Evolutionary conservation across 1,140 invertebrate species (phyloP), one percentile per base, ranked within the genome.

Genomic region (Hetaerina americana): DNA sequence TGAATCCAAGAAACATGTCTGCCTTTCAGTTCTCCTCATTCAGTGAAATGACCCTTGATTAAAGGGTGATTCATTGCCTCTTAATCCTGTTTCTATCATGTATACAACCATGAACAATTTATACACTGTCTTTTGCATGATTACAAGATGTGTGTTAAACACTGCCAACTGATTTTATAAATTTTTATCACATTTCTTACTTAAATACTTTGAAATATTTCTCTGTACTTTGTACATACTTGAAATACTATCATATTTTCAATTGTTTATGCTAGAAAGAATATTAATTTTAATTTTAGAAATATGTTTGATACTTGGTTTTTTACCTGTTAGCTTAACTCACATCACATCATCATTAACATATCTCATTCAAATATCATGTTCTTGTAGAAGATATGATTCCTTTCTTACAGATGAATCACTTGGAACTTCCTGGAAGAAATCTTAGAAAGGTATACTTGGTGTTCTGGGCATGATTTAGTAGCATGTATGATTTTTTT

Each of bases 401-500:
- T 72, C 1, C 73, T 74, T 73, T 72, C 73, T 70, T 74, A 68
- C 77, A 79, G 78, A 77, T 76, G 73, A 78, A 76, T 75, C 77
- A 78, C 70, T 76, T 79, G 76, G 77, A 79, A 76, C 74, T 79
- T 28, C 77, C 78, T 66, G 78, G 77, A 73, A 75, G 77, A 75
- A 78, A 78, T 73, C 75, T 77, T 75, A 76, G 76, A 75, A 79
- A 79, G 78, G 77, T 78, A 78, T 71, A 69, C n/a, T 70, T 24
- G 40, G 40, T 57, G 40, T 57, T 57, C 68, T 69, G 28, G 26
- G 68, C 68, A 69, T 69, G 68, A 69, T 8, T 18, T 69, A 69
- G 28, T 57, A 57, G 40, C 40, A 57, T 57, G 40, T 5, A 25
- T 68, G 24, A 68, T 1, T 68, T 24, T 15, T 24, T 26, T 27